Percentiles rank a stretch among this genome's conserved stretches.
These are phyloP conservation scores for Ictalurus punctatus DNA, from an alignment of 2,113 vertebrate genomes.

Conservation along the genomic window DNA sequence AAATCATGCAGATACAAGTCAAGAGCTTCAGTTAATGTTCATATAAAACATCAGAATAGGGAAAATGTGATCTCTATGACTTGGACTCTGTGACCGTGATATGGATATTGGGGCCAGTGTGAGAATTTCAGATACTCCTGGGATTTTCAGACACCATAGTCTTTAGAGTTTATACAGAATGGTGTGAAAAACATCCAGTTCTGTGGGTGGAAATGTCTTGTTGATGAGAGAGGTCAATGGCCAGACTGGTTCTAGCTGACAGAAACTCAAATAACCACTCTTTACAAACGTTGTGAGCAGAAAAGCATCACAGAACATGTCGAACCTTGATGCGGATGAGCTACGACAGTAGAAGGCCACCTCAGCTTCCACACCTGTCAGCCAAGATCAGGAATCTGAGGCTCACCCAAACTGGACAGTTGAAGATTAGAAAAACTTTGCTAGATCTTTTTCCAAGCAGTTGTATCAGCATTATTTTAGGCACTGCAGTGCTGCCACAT, in stretches of 20 bases:
- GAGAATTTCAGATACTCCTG: background rate
- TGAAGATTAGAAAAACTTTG: background rate
- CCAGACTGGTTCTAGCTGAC: background rate
- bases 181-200: background rate
- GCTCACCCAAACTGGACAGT: background rate
- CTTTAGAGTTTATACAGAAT: too few species aligned
- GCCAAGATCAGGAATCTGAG: background rate
- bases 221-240: background rate
- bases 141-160: background rate
- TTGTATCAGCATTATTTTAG: background rate
- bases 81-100: background rate
- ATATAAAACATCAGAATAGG: background rate
- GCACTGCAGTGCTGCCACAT: background rate
- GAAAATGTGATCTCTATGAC: background rate
- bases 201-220: background rate
- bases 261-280: background rate
- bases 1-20: background rate
- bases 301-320: background rate
- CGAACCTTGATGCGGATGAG: background rate
- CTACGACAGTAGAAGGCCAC: background rate
- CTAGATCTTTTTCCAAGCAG: background rate
- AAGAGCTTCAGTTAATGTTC: background rate
- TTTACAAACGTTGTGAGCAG: background rate
- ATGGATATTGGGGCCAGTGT: background rate
- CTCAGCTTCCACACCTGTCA: background rate